Evolutionary conservation across 2,797 vertebrate species (phyloP).

Genomic region (Nothura maculosa): DNA sequence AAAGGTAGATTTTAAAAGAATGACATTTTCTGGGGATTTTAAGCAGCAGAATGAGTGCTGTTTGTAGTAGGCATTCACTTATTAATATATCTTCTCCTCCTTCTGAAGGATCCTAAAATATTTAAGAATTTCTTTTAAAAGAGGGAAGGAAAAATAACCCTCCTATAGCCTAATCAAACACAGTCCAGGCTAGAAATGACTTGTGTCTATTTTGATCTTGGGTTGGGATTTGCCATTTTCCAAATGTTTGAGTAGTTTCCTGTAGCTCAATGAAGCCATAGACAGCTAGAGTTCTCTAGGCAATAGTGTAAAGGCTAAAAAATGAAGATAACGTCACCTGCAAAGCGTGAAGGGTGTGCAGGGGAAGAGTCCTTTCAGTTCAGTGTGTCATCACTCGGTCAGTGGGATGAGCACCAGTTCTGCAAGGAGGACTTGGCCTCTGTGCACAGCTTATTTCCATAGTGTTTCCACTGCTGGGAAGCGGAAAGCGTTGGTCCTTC

Average conservation of each 20-base stretch:
- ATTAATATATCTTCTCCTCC: not conserved
- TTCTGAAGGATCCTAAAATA: not conserved
- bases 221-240: constrained; percentile 14
- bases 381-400: not conserved
- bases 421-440: not conserved
- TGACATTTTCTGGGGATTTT: not conserved
- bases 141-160: not conserved
- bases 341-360: not conserved
- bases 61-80: not conserved
- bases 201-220: not conserved
- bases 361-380: not conserved
- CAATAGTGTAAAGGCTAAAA: not conserved
- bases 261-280: not conserved
- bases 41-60: not conserved
- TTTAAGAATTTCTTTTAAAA: not conserved
- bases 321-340: not conserved
- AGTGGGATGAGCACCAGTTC: not conserved
- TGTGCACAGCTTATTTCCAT: not conserved
- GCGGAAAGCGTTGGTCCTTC: not conserved
- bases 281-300: not conserved
- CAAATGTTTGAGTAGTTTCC: not conserved
- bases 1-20: not conserved
- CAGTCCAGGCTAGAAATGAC: not conserved
- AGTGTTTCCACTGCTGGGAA: not conserved
- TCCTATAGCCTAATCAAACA: not conserved